Evolutionary conservation across 2,113 vertebrate genomes (phyloP), one percentile per base, ranked within the genome.

Genomic region (Lamprologus ornatipinnis): DNA sequence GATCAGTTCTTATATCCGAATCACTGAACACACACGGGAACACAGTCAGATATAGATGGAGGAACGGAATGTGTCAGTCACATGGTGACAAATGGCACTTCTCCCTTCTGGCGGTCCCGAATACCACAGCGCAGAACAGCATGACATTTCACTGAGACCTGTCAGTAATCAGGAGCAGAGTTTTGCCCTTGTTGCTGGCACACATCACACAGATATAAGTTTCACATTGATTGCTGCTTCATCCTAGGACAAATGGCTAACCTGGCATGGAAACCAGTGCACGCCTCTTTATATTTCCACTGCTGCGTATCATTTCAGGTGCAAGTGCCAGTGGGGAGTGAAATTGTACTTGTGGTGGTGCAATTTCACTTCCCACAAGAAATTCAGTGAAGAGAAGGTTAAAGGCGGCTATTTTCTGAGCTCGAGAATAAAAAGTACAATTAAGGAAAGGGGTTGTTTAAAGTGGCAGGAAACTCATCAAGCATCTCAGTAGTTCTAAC

Each of bases 61-160:
- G 79, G 87, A 65, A 95, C 82, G 33, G 80, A 70, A 95, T 85
- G 85, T 89, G 92, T 90, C 92, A 90, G 82, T 92, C 90, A 87
- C 87, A 40, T 57, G 13, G 49, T 14, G 15, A 31, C 73, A 78
- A 78, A 78, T 51, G 26, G 45, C 26, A 33, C 86, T 53, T 68
- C 85, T 73, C 14, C 42, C 80, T 35, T 73, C 68, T 65, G 68
- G 86, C 47, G 82, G 79, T 87, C 83, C 84, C 23, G 83, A 90
- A 96, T 93, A 90, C 86, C 91, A 87, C 75, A 33, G 40, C 1
- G 35, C 80, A 85, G 40, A 14, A 14, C 82, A 83, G 85, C 13
- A 45, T 95, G 93, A 93, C 92, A 94, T 95, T 95, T 95, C 58
- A 84, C 51, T 14, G 81, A 83, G 82, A 81, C 78, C 85, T 51